Evolutionary conservation across 2,113 vertebrate species (phyloP).

Genomic region (mouse (Mus musculus)): GRCm39 chr12:69623501-69624000

Average conservation of each 20-base stretch:
- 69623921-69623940: neutral
- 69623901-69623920: neutral
- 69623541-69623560: constrained; percentile 55
- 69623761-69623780: neutral
- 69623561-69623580: constrained; percentile 25
- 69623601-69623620: neutral
- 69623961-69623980: constrained; percentile 32
- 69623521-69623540: constrained; percentile 76
- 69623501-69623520: constrained; percentile 67
- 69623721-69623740: neutral
- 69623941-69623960: constrained; percentile 41
- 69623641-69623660: constrained; percentile 30
- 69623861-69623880: neutral
- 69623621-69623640: neutral
- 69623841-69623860: too few relatives aligned
- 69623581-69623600: constrained; percentile 46
- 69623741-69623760: neutral
- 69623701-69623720: neutral
- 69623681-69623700: constrained; percentile 26
- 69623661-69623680: neutral
- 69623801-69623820: neutral
- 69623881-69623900: neutral
- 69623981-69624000: neutral
- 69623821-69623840: neutral
- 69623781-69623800: neutral